Percentiles rank a stretch among this genome's conserved stretches.
Evolutionary conservation across 2,797 vertebrate genomes (phyloP).

Genomic region (Harpagifer antarcticus): DNA sequence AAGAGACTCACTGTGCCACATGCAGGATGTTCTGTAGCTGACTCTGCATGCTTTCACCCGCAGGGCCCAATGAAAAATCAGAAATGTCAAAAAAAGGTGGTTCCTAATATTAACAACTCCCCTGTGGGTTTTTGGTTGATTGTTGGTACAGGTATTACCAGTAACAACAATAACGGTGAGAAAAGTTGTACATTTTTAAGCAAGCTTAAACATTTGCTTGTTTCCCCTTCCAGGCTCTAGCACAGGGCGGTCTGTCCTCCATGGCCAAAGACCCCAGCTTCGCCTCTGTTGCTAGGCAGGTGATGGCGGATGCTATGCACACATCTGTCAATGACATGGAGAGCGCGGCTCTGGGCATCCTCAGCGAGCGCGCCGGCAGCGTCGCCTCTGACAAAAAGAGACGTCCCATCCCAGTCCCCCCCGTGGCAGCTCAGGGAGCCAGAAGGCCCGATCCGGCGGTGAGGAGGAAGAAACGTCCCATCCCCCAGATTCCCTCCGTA

Average conservation of each 20-base stretch:
- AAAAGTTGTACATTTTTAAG: background rate
- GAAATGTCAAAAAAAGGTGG: background rate
- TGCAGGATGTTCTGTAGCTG: background rate
- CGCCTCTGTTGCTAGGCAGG: constrained; percentile 79
- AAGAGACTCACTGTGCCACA: background rate
- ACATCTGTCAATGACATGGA: constrained; percentile 85
- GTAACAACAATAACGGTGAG: too few species aligned
- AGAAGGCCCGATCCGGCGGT: constrained; percentile 67
- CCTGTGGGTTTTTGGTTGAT: background rate
- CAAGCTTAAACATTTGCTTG: background rate
- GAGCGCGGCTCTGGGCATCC: constrained; percentile 78
- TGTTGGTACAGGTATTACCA: background rate
- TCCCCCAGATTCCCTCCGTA: constrained; percentile 57
- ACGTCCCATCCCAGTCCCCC: constrained; percentile 73
- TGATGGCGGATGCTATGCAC: constrained; percentile 87
- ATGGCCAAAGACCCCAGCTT: constrained; percentile 85
- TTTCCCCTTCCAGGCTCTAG: constrained; percentile 83
- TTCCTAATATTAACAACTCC: background rate
- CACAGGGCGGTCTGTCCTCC: constrained; percentile 80
- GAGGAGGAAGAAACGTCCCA: constrained; percentile 77
- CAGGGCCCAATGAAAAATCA: background rate
- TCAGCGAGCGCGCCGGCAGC: constrained; percentile 73
- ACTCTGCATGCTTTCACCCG: background rate
- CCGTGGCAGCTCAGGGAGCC: constrained; percentile 31
- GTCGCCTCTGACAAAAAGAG: constrained; percentile 64